Evolutionary conservation across 2,113 vertebrate species (phyloP).

Genomic region (Falcunculus frontatus): DNA sequence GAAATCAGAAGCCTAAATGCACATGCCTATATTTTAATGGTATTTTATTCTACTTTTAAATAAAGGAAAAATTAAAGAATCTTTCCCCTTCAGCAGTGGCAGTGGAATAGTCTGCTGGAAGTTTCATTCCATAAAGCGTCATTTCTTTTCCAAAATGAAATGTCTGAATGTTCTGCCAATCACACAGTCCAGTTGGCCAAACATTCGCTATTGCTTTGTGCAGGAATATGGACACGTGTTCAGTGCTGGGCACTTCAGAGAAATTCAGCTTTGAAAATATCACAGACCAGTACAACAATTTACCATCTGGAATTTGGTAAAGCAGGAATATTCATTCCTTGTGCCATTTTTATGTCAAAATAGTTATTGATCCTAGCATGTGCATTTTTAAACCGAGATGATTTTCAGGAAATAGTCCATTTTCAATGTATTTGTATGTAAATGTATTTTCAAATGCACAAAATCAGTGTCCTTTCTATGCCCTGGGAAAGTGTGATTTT

Average conservation of each 20-base stretch:
- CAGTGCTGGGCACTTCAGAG: not conserved
- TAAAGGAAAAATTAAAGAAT: constrained; percentile 5
- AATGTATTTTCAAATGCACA: not conserved
- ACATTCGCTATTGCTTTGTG: not conserved
- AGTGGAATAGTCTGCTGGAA: constrained; percentile 34
- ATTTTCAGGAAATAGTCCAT: not conserved
- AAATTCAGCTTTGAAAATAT: constrained; percentile 8
- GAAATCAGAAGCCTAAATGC: not conserved
- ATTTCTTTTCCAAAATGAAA: constrained; percentile 57
- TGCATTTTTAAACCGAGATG: not conserved
- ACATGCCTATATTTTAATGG: not conserved
- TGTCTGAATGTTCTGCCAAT: constrained; percentile 31
- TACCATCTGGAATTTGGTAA: not conserved
- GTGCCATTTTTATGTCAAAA: not conserved
- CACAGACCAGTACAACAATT: not conserved
- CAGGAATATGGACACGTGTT: constrained; percentile 2
- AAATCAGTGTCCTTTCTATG: not conserved
- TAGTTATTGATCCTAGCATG: not conserved
- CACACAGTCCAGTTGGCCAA: constrained; percentile 25
- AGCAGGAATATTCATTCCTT: not conserved
- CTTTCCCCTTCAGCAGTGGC: not conserved
- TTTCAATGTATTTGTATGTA: not conserved
- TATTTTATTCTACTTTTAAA: not conserved
- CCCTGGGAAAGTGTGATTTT: not conserved
- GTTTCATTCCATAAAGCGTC: constrained; percentile 32